Conservation (phyloP, 2,888 invertebrate genomes). For the Galerucella pusilla region DNA sequence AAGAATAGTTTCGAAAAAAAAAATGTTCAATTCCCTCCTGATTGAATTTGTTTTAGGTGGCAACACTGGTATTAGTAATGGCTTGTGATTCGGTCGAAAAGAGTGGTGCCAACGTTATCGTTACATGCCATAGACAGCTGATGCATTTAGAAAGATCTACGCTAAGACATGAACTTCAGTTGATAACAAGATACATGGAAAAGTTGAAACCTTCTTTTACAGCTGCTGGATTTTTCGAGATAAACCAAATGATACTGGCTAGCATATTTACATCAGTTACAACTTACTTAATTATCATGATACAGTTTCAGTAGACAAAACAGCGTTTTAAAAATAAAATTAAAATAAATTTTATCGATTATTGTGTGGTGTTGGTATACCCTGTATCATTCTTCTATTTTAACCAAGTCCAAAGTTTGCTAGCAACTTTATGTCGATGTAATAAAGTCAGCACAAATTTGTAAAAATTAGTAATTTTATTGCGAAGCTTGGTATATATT, state of each 20-base stretch:
- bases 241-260: constrained; percentile 31
- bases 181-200: constrained; percentile 24
- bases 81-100: constrained; percentile 38
- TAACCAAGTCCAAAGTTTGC: no score
- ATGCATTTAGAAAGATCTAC: constrained; percentile 25
- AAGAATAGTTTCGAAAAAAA: constrained; percentile 7
- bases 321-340: no score
- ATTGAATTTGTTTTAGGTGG: constrained; percentile 28
- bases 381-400: neutral
- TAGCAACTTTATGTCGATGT: no score
- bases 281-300: constrained; percentile 38
- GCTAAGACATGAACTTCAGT: constrained; percentile 30
- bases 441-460: neutral
- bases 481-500: neutral
- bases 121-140: constrained; percentile 26
- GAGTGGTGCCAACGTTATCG: constrained; percentile 28
- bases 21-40: no score
- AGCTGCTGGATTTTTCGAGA: constrained; percentile 37
- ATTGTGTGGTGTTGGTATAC: neutral
- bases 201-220: constrained; percentile 25
- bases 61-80: constrained; percentile 25
- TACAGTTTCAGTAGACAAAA: constrained; percentile 33
- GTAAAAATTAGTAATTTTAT: neutral
- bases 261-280: constrained; percentile 32
- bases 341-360: no score